These are phyloP conservation scores for Rhabdophis nuchalis DNA, from an alignment of 2,797 vertebrate species.

Conservation along the genomic window DNA sequence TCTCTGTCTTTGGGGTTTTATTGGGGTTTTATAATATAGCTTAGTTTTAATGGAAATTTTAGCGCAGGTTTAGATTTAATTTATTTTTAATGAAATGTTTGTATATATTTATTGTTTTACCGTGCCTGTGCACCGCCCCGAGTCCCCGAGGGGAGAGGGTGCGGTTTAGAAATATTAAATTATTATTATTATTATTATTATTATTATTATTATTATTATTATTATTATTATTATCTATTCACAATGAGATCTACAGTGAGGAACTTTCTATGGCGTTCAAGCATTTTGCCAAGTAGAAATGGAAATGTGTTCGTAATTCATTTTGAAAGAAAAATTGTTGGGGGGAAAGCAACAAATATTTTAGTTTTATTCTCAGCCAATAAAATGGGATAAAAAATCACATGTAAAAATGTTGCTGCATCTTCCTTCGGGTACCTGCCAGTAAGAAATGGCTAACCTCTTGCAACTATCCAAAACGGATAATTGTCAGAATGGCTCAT, in stretches of 20 bases:
- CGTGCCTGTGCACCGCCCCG: too few species aligned
- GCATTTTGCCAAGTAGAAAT: background rate
- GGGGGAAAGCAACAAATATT: background rate
- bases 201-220: too few species aligned
- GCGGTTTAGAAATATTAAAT: too few species aligned
- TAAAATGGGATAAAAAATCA: background rate
- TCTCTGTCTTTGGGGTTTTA: too few species aligned
- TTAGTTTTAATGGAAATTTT: too few species aligned
- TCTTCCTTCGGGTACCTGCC: background rate
- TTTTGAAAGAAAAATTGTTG: background rate
- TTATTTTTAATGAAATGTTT: too few species aligned
- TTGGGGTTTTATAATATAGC: too few species aligned
- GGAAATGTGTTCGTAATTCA: background rate
- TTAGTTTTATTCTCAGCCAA: background rate
- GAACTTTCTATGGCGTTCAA: background rate
- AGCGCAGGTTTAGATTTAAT: too few species aligned
- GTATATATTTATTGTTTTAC: too few species aligned
- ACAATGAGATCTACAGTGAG: background rate
- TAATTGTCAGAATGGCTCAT: background rate
- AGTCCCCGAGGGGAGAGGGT: too few species aligned
- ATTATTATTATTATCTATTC: too few species aligned
- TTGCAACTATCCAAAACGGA: background rate
- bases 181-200: too few species aligned
- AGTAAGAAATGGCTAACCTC: background rate
- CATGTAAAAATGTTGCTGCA: background rate